phyloP scores from a whole-genome alignment of 2,888 invertebrate species.

The Acrobeloides nanus region DNA sequence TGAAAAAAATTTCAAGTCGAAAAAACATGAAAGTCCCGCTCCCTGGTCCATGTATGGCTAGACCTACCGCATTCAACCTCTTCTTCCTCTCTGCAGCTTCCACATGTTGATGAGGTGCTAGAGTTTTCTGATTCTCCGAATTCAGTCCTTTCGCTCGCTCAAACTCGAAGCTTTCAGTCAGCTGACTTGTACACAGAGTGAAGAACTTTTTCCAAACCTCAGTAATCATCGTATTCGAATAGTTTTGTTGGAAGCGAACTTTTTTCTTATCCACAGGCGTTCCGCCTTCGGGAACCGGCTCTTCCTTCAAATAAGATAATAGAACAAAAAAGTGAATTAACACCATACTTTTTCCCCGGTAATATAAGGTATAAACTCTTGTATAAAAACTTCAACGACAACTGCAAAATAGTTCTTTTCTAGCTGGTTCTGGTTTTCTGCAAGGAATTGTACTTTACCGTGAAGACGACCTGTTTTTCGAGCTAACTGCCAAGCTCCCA shows the following conservation, averaged over 20 bases:
- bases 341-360: conserved; percentile 44
- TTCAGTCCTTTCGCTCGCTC: conserved; percentile 43
- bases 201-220: conserved; percentile 49
- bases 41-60: too few species aligned
- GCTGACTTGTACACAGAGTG: conserved; percentile 33
- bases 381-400: conserved; percentile 41
- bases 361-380: conserved; percentile 41
- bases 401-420: conserved; percentile 50
- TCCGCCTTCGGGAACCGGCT: conserved; percentile 15
- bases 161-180: conserved; percentile 50
- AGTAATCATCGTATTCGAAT: conserved; percentile 31
- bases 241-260: conserved; percentile 44
- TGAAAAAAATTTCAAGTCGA: too few species aligned
- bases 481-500: conserved; percentile 51
- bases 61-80: conserved; percentile 21
- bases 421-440: conserved; percentile 47
- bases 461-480: conserved; percentile 49
- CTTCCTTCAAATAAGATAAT: conserved; percentile 4
- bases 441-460: conserved; percentile 39
- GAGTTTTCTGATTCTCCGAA: conserved; percentile 43
- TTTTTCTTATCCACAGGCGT: conserved; percentile 33
- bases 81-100: conserved; percentile 42
- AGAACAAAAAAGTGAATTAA: background rate
- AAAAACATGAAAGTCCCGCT: too few species aligned
- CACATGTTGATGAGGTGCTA: conserved; percentile 51